A percentile compares a stretch with the other conserved stretches of the same genome.
Conservation (phyloP, 2,888 invertebrate genomes). For the Drosophila austrosaltans region DNA sequence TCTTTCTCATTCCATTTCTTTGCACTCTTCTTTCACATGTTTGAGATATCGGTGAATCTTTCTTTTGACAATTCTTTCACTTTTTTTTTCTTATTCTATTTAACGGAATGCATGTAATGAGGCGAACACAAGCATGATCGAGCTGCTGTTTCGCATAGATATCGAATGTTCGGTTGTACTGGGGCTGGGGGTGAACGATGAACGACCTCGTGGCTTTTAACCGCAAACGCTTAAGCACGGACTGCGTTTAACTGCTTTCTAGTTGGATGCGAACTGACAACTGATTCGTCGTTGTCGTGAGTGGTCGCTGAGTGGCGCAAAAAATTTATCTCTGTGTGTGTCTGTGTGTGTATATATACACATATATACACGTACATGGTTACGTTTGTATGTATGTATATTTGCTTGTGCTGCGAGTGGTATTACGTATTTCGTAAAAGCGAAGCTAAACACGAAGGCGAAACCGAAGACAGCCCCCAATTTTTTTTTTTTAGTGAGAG, state of each 20-base stretch:
- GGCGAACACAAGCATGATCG: slow-evolving; percentile 11
- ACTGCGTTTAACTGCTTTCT: slow-evolving; percentile 82
- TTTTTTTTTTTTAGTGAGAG: neutral
- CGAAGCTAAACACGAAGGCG: slow-evolving; percentile 49
- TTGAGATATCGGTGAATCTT: slow-evolving; percentile 45
- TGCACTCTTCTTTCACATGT: slow-evolving; percentile 37
- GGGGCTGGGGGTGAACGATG: slow-evolving; percentile 54
- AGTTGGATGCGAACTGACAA: slow-evolving; percentile 84
- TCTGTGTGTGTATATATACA: slow-evolving; percentile 3
- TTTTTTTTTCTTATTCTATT: slow-evolving; percentile 22
- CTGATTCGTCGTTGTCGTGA: slow-evolving; percentile 78
- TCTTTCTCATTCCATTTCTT: slow-evolving; percentile 16
- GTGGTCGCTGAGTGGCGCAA: slow-evolving; percentile 50
- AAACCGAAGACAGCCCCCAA: slow-evolving; percentile 37
- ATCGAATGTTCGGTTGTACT: slow-evolving; percentile 12
- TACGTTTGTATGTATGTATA: neutral
- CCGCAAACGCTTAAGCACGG: slow-evolving; percentile 81
- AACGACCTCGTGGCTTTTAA: slow-evolving; percentile 84
- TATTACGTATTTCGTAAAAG: slow-evolving; percentile 29
- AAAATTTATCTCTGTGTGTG: slow-evolving; percentile 28
- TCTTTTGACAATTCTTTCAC: slow-evolving; percentile 21
- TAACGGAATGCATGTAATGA: slow-evolving; percentile 2
- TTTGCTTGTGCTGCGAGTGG: slow-evolving; percentile 15
- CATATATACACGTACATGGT: neutral
- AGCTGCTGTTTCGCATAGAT: slow-evolving; percentile 10